These are phyloP conservation scores for Chesias legatella DNA, from an alignment of 2,888 invertebrate species.

Conservation along the genomic window DNA sequence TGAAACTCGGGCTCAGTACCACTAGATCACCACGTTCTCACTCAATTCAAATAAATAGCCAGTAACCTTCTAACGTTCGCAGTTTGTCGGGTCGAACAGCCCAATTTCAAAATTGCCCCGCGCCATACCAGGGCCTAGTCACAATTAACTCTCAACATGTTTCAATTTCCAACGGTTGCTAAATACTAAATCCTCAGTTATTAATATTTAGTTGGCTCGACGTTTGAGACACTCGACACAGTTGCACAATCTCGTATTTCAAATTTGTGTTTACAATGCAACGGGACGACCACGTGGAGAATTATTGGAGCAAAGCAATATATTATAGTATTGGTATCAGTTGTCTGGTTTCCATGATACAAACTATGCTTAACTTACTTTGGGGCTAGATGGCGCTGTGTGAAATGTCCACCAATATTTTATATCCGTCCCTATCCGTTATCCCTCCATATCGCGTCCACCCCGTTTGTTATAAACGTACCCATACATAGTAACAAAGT, in stretches of 20 bases:
- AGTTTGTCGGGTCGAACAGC: slow-evolving; percentile 16
- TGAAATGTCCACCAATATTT: too few species aligned
- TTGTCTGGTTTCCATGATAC: too few species aligned
- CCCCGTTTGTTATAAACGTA: background rate
- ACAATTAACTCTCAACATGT: slow-evolving; percentile 75
- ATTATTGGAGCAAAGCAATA: background rate
- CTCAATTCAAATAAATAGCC: slow-evolving; percentile 10
- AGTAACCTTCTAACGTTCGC: slow-evolving; percentile 18
- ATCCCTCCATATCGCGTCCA: background rate
- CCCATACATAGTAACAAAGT: slow-evolving; percentile 24
- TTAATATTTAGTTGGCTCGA: slow-evolving; percentile 51
- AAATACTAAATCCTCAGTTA: slow-evolving; percentile 51
- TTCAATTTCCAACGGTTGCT: slow-evolving; percentile 74
- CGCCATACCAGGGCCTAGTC: slow-evolving; percentile 55
- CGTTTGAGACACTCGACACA: slow-evolving; percentile 37
- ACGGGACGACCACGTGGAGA: background rate
- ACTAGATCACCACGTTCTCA: too few species aligned
- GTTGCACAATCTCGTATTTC: slow-evolving; percentile 33
- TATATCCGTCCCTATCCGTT: slow-evolving; percentile 1
- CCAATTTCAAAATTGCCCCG: slow-evolving; percentile 54
- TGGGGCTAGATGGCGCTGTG: too few species aligned
- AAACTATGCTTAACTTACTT: too few species aligned
- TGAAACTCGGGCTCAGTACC: too few species aligned
- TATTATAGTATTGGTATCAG: too few species aligned
- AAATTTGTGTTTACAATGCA: slow-evolving; percentile 8